Evolutionary conservation across 2,888 invertebrate species (phyloP), one percentile per base, ranked within the genome.

Genomic region (Salticus scenicus): DNA sequence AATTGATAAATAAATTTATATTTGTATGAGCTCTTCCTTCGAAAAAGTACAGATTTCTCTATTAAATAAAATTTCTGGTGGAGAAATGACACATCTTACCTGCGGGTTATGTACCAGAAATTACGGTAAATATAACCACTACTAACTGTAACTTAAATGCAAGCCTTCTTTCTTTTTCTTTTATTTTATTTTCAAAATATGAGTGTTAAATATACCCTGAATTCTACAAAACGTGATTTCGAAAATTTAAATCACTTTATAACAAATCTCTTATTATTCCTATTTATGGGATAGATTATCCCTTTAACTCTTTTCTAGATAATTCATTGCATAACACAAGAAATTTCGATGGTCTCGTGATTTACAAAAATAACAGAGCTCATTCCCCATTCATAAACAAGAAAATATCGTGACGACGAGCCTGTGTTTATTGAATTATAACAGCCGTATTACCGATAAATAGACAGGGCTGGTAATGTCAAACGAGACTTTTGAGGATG

Each of bases 391-490:
- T 80, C 73, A 51, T n/a, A 73, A 73, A 67, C 66, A 37, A 41
- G 67, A 66, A 37, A 33, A 70, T 31, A 17, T 80, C 80, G 80
- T 80, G 80, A 80, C 80, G 33, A 30, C 12, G 78, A 33, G 64
- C 66, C 80, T n/a, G 66, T 80, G 72, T 80, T 80, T 80, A 80
- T 73, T 73, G 73, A 80, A 80, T 80, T 80, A 80, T 80, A 80
- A 73, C 80, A 66, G 42, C 66, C 72, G 78, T 73, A 80, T 80
- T 80, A 73, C 47, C 42, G 67, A 51, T 73, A 73, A 80, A 80
- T 80, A 72, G 80, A 73, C 41, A 33, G 33, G 31, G 66, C 30
- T 72, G 72, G 41, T 72, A 72, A 80, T 27, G 20, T 30, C 33
- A 30, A 64, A 37, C 71, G 70, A 24, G 20, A 47, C 63, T 63